A percentile compares a stretch with the other conserved stretches of the same genome.
Evolutionary conservation across 2,797 vertebrate species (phyloP).

Genomic region (Acanthurus tractus): DNA sequence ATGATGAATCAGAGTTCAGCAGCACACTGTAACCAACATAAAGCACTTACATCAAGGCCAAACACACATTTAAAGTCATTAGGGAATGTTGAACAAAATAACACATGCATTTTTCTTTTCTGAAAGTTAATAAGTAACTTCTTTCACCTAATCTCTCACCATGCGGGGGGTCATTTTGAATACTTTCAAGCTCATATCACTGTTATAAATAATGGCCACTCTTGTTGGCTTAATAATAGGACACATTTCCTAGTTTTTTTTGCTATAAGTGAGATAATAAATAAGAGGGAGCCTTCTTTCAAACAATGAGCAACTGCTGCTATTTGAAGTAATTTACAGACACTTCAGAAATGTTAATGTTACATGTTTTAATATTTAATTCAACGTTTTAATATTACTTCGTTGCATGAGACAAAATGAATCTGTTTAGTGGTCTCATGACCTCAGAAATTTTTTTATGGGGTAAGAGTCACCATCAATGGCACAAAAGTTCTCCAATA

Average conservation of each 20-base stretch:
- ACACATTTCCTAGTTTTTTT: too few species aligned
- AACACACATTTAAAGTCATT: not conserved
- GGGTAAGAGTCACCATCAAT: not conserved
- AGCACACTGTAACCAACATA: not conserved
- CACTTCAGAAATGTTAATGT: too few species aligned
- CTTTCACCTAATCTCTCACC: slow-evolving; percentile 12
- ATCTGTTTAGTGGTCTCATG: not conserved
- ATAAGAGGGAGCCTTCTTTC: too few species aligned
- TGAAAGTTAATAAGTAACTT: slow-evolving; percentile 47
- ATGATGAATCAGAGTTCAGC: not conserved
- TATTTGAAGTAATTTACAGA: slow-evolving; percentile 2
- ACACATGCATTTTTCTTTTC: slow-evolving; percentile 32
- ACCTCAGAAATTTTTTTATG: not conserved
- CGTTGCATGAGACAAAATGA: not conserved
- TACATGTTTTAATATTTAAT: too few species aligned
- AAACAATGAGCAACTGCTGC: too few species aligned
- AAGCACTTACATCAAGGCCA: slow-evolving; percentile 7
- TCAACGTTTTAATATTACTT: not conserved
- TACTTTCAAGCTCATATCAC: too few species aligned
- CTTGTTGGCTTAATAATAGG: too few species aligned
- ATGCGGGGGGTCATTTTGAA: not conserved
- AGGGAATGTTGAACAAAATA: slow-evolving; percentile 21
- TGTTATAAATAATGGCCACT: too few species aligned
- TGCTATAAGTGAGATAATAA: too few species aligned
- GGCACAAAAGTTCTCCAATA: not conserved